Evolutionary conservation across 53 echinoderm and acorn worm genomes (phyloP).

Genomic region (Actinopyga echinites): DNA sequence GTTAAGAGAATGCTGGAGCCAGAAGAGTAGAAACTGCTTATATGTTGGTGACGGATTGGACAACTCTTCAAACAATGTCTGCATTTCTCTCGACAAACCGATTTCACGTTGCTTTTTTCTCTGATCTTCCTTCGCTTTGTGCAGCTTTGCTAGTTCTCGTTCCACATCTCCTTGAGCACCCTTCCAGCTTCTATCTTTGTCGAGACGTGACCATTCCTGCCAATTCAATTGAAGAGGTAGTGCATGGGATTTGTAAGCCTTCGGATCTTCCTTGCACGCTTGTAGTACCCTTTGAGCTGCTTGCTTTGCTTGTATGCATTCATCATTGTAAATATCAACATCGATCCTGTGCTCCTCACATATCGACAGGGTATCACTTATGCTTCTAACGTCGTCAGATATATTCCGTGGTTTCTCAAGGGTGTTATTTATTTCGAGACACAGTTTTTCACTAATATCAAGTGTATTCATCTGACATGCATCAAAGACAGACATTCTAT

Average conservation of each 20-base stretch:
- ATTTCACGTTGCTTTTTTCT: neutral
- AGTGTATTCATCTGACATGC: neutral
- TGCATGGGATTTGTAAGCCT: conserved; percentile 3
- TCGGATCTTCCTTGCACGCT: neutral
- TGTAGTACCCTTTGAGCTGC: neutral
- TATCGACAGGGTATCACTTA: neutral
- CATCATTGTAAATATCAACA: neutral
- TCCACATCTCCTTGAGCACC: conserved; percentile 12
- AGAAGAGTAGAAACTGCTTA: neutral
- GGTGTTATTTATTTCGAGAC: neutral
- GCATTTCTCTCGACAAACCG: neutral
- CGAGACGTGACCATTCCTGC: conserved; percentile 18
- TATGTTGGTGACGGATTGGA: neutral
- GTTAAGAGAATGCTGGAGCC: conserved; percentile 23
- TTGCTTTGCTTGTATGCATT: neutral
- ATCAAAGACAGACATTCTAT: neutral
- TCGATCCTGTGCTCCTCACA: neutral
- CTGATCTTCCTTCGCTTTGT: neutral
- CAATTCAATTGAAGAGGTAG: conserved; percentile 5
- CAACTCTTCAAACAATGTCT: neutral
- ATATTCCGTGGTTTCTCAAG: neutral
- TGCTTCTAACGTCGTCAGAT: no score
- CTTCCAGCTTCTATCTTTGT: conserved; percentile 29
- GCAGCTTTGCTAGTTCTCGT: neutral
- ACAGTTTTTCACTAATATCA: neutral